Percentiles rank a stretch among this genome's conserved stretches.
Conservation (phyloP, 2,797 vertebrate species). For the Gallirallus australis region DNA sequence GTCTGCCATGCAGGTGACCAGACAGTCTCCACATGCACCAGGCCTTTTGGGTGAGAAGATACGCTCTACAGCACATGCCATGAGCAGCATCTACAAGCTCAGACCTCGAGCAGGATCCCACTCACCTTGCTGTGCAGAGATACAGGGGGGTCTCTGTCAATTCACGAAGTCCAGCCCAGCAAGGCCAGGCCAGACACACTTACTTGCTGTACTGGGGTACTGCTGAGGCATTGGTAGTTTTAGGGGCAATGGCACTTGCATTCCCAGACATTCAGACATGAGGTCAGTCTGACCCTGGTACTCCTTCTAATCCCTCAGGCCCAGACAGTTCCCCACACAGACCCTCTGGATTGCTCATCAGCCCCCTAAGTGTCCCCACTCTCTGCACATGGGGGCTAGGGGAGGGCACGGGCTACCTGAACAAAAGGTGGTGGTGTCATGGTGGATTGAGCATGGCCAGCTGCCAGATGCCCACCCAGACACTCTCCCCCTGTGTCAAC, state of each 20-base stretch:
- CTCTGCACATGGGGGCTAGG: not conserved
- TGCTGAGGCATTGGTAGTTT: not conserved
- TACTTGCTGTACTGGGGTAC: not conserved
- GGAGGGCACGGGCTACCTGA: not conserved
- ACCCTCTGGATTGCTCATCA: not conserved
- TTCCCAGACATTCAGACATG: not conserved
- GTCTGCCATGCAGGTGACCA: not conserved
- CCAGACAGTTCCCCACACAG: not conserved
- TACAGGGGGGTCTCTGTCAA: too few species aligned
- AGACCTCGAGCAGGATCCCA: not conserved
- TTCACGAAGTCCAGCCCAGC: not conserved
- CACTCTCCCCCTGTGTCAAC: rapidly evolving
- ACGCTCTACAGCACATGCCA: not conserved
- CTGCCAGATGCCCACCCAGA: not conserved
- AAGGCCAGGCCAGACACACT: not conserved
- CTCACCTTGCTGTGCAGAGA: rapidly evolving
- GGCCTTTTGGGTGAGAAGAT: not conserved
- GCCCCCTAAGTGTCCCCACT: not conserved
- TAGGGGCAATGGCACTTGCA: not conserved
- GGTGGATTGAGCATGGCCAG: not conserved
- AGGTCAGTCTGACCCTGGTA: not conserved
- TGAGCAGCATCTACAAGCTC: not conserved
- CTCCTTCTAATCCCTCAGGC: not conserved
- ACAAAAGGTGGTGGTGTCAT: not conserved
- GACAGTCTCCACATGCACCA: not conserved